phyloP scores from a whole-genome alignment of 2,888 invertebrate species.

The Diadegma fenestrale region DNA sequence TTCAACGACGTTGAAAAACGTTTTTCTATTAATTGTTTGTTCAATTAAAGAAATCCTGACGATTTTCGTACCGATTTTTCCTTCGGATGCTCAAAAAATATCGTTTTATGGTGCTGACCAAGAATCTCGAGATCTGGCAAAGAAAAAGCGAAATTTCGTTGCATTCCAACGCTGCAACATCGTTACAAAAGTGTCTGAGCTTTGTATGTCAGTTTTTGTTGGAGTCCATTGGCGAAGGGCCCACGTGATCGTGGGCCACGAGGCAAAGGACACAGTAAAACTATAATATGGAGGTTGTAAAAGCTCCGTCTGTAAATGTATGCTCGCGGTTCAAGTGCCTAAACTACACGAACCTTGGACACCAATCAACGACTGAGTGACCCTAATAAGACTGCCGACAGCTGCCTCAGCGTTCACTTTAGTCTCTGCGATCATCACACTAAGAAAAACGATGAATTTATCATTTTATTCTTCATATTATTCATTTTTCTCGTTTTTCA shows the following conservation, averaged over 20 bases:
- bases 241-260: conserved; percentile 66
- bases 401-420: conserved; percentile 59
- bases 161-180: too few species aligned
- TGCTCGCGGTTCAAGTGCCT: conserved; percentile 75
- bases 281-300: neutral
- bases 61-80: too few species aligned
- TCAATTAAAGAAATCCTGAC: too few species aligned
- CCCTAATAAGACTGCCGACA: conserved; percentile 78
- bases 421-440: conserved; percentile 15
- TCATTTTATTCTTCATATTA: conserved; percentile 2
- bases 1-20: too few species aligned
- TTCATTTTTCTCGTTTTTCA: too few species aligned
- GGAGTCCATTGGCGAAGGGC: conserved; percentile 71
- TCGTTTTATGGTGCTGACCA: too few species aligned
- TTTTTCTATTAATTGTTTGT: too few species aligned
- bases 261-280: conserved; percentile 28
- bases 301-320: conserved; percentile 16
- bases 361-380: conserved; percentile 80
- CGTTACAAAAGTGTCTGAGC: neutral
- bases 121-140: too few species aligned
- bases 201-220: conserved; percentile 10
- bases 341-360: conserved; percentile 80
- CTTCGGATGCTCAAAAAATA: too few species aligned
- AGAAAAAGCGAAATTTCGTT: neutral
- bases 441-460: conserved; percentile 15